phyloP scores from a whole-genome alignment of 2,113 vertebrate genomes.

The Pheucticus melanocephalus region DNA sequence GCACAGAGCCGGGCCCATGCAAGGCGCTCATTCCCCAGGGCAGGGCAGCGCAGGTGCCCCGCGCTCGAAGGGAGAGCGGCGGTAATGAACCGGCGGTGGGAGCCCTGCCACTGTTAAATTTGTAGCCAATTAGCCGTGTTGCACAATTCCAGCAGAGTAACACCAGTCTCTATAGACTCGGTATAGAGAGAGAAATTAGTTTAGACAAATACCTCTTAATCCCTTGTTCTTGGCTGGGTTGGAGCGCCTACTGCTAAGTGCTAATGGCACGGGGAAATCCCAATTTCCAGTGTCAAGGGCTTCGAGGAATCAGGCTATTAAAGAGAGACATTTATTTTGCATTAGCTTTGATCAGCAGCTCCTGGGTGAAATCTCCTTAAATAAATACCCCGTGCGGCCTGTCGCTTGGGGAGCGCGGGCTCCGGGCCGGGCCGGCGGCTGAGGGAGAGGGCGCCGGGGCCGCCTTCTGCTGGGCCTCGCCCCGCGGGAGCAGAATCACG shows the following conservation, averaged over 20 bases:
- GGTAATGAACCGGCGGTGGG: slow-evolving; percentile 53
- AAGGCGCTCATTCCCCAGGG: neutral
- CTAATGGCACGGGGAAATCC: slow-evolving; percentile 79
- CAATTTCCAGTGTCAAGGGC: slow-evolving; percentile 78
- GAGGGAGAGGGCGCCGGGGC: neutral
- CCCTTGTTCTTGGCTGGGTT: slow-evolving; percentile 75
- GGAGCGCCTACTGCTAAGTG: slow-evolving; percentile 76
- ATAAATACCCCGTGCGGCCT: slow-evolving; percentile 58
- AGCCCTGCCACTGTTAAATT: slow-evolving; percentile 79
- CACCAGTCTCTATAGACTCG: slow-evolving; percentile 76
- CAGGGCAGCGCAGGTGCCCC: neutral
- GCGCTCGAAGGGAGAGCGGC: neutral
- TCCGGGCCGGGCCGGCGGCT: neutral
- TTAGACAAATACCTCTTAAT: slow-evolving; percentile 83
- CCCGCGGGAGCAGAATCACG: neutral
- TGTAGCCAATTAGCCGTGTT: slow-evolving; percentile 82
- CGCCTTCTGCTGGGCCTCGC: neutral
- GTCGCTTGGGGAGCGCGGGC: neutral
- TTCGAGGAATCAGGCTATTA: slow-evolving; percentile 73
- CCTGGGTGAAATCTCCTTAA: slow-evolving; percentile 63
- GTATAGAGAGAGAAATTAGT: slow-evolving; percentile 80
- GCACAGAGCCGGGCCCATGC: fast-evolving
- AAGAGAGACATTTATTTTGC: slow-evolving; percentile 72
- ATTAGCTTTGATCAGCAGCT: slow-evolving; percentile 74
- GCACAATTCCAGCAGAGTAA: slow-evolving; percentile 79